Conservation (phyloP, 2,888 invertebrate species). For the Hirtodrosophila trivittata region DNA sequence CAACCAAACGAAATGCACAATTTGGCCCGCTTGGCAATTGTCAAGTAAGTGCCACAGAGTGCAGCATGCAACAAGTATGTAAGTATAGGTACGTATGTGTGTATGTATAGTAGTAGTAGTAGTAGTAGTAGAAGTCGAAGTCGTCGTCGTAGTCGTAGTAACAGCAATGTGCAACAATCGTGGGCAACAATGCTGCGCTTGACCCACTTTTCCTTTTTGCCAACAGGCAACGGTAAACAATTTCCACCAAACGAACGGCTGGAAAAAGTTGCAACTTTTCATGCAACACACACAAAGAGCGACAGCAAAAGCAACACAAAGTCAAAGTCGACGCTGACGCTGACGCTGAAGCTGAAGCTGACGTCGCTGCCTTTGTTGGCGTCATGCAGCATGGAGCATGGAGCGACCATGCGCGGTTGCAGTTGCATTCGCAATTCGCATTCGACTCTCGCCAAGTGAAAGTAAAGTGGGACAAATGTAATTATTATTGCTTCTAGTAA, state of each 20-base stretch:
- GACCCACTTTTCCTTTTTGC: slow-evolving; percentile 81
- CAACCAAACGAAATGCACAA: slow-evolving; percentile 36
- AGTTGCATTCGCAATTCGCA: slow-evolving; percentile 48
- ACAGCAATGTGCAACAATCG: slow-evolving; percentile 43
- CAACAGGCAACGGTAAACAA: slow-evolving; percentile 63
- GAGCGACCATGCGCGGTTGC: slow-evolving; percentile 28
- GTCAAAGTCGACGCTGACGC: slow-evolving; percentile 61
- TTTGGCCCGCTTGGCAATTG: slow-evolving; percentile 55
- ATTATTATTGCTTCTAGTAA: slow-evolving; percentile 81
- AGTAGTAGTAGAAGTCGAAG: slow-evolving; percentile 40
- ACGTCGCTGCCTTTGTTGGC: slow-evolving; percentile 8
- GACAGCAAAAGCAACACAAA: slow-evolving; percentile 31
- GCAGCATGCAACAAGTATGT: slow-evolving; percentile 71
- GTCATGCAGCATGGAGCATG: slow-evolving; percentile 7
- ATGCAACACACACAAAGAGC: slow-evolving; percentile 53
- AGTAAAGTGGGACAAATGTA: slow-evolving; percentile 83
- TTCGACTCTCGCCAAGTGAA: slow-evolving; percentile 74
- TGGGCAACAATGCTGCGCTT: slow-evolving; percentile 77
- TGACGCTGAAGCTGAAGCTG: slow-evolving; percentile 19
- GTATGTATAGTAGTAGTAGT: not conserved
- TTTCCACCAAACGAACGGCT: slow-evolving; percentile 62
- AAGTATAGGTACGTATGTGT: not conserved
- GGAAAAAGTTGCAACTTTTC: slow-evolving; percentile 74
- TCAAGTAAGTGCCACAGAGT: slow-evolving; percentile 63
- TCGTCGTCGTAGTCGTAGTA: slow-evolving; percentile 26